phyloP scores from a whole-genome alignment of 1,140 invertebrate genomes.

The Potamilus streckersoni region DNA sequence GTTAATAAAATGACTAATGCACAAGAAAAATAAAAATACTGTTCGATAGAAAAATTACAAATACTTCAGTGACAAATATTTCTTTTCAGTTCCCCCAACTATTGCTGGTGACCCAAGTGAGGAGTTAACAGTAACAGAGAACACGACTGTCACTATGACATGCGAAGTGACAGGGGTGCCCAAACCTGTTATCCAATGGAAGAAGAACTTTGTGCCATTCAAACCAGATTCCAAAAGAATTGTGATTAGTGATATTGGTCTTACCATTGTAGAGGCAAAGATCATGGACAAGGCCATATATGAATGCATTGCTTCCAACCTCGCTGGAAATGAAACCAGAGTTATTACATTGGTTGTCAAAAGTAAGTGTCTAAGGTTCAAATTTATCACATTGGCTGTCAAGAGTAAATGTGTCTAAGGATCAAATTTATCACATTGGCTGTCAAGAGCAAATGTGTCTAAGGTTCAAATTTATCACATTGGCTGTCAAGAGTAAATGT shows the following conservation, averaged over 20 bases:
- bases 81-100: constrained; percentile 79
- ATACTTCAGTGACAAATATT: not conserved
- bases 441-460: too few species aligned
- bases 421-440: too few species aligned
- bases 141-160: constrained; percentile 51
- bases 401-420: too few species aligned
- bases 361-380: constrained; percentile 10
- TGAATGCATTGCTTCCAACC: constrained; percentile 69
- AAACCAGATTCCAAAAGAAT: constrained; percentile 31
- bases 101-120: constrained; percentile 81
- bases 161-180: constrained; percentile 64
- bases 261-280: constrained; percentile 48
- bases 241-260: constrained; percentile 39
- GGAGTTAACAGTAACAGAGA: constrained; percentile 47
- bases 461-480: constrained; percentile 27
- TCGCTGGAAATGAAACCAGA: constrained; percentile 63
- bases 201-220: constrained; percentile 58
- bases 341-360: constrained; percentile 52
- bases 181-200: constrained; percentile 62
- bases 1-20: too few species aligned
- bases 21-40: too few species aligned
- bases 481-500: constrained; percentile 46
- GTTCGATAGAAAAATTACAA: too few species aligned
- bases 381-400: too few species aligned
- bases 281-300: constrained; percentile 69